phyloP scores from a whole-genome alignment of 2,797 vertebrate genomes.

The Discoglossus pictus region DNA sequence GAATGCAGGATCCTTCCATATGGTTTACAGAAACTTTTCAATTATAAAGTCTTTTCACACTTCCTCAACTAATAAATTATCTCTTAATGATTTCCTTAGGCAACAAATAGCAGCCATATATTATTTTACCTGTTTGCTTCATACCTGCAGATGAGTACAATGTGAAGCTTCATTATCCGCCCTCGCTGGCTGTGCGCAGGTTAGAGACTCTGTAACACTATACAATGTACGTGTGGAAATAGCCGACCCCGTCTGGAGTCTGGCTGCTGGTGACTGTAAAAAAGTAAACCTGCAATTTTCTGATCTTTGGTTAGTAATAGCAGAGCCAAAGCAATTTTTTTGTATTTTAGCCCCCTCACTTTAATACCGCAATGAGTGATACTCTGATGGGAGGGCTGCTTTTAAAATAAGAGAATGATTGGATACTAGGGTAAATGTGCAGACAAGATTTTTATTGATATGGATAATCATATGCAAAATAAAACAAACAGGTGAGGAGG shows the following conservation, averaged over 20 bases:
- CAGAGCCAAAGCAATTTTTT: slow-evolving; percentile 53
- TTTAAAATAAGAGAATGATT: too few relatives aligned
- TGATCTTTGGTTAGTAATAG: slow-evolving; percentile 29
- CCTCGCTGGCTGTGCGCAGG: too few relatives aligned
- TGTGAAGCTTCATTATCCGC: not conserved
- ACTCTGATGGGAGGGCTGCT: too few relatives aligned
- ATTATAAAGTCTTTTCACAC: not conserved
- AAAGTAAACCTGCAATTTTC: slow-evolving; percentile 3
- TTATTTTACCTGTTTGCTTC: not conserved
- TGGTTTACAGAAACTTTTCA: too few relatives aligned
- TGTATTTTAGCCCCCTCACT: not conserved
- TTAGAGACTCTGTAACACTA: not conserved
- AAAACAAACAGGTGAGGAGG: too few relatives aligned
- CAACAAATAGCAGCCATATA: not conserved
- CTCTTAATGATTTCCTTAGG: slow-evolving; percentile 13
- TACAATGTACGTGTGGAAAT: slow-evolving; percentile 8
- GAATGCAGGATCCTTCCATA: too few relatives aligned
- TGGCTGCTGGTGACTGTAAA: not conserved
- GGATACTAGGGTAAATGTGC: too few relatives aligned
- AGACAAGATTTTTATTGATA: too few relatives aligned
- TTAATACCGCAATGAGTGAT: slow-evolving; percentile 1
- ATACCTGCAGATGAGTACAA: not conserved
- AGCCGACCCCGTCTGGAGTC: not conserved
- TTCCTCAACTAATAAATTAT: slow-evolving; percentile 7
- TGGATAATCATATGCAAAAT: too few relatives aligned